Conservation (phyloP, 2,113 vertebrate species). For the Oostethus manadensis region DNA sequence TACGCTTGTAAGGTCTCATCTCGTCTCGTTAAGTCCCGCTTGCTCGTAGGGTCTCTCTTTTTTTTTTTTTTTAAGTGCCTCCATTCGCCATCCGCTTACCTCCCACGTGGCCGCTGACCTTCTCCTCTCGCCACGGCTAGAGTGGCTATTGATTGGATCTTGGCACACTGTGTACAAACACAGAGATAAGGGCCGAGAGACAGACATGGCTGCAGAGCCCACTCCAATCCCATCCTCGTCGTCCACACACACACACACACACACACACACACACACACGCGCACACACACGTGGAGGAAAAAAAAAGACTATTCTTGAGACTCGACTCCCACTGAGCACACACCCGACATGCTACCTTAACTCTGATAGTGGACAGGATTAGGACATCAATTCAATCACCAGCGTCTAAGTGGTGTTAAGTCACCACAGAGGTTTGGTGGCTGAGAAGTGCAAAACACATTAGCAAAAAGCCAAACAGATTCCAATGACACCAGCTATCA, state of each 20-base stretch:
- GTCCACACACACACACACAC: constrained; percentile 12
- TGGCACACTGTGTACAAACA: constrained; percentile 76
- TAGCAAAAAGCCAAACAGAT: too few relatives aligned
- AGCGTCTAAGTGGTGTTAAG: constrained; percentile 57
- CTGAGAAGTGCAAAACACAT: too few relatives aligned
- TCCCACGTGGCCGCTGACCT: constrained; percentile 66
- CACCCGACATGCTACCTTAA: constrained; percentile 58
- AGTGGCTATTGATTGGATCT: constrained; percentile 77
- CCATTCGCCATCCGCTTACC: constrained; percentile 20
- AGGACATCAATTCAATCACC: constrained; percentile 62
- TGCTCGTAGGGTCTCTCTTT: constrained; percentile 9
- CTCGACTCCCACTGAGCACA: constrained; percentile 48
- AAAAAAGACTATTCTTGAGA: constrained; percentile 26
- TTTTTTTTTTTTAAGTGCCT: constrained; percentile 29
- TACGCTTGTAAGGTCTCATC: constrained; percentile 9
- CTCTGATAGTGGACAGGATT: constrained; percentile 60
- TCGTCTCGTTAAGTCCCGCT: constrained; percentile 14
- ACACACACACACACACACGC: background rate
- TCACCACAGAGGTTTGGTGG: constrained; percentile 50
- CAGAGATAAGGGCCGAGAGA: constrained; percentile 66
- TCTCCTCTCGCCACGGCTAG: constrained; percentile 73
- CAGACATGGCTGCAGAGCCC: constrained; percentile 62
- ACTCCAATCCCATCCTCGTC: constrained; percentile 43
- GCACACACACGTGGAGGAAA: background rate
- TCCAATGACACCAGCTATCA: too few relatives aligned